Conservation (phyloP, 2,888 invertebrate species). For the Microctonus hyperodae region DNA sequence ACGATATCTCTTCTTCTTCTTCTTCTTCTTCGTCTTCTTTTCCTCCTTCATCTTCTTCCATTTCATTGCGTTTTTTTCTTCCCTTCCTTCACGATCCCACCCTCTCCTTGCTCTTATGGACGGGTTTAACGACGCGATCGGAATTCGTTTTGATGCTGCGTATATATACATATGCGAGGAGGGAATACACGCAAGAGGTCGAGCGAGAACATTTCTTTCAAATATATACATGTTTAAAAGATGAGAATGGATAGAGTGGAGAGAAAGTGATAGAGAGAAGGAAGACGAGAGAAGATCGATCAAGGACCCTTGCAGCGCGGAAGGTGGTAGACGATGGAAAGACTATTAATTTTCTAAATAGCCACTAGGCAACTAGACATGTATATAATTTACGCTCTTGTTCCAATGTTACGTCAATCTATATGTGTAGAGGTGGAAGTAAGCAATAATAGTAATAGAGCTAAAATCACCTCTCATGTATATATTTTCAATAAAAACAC, state of each 20-base stretch:
- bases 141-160: conserved; percentile 41
- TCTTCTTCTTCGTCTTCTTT: conserved; percentile 32
- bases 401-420: conserved; percentile 26
- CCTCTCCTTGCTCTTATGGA: conserved; percentile 29
- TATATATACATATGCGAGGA: conserved; percentile 18
- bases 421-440: neutral
- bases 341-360: conserved; percentile 40
- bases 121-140: conserved; percentile 44
- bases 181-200: conserved; percentile 23
- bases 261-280: neutral
- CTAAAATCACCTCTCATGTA: neutral
- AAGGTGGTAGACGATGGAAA: conserved; percentile 23
- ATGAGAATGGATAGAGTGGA: conserved; percentile 31
- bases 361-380: conserved; percentile 31
- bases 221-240: conserved; percentile 25
- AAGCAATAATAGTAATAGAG: no score
- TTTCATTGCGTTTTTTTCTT: conserved; percentile 23
- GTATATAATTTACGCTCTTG: conserved; percentile 36
- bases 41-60: conserved; percentile 21
- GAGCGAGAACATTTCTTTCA: conserved; percentile 31
- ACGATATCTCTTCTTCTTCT: conserved; percentile 27
- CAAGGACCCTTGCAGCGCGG: conserved; percentile 22
- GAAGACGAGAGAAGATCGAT: conserved; percentile 27
- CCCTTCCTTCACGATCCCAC: conserved; percentile 30
- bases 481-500: neutral